Base-by-base conservation (phyloP, 2,113 vertebrate genomes). In the Grallaria varia region DNA sequence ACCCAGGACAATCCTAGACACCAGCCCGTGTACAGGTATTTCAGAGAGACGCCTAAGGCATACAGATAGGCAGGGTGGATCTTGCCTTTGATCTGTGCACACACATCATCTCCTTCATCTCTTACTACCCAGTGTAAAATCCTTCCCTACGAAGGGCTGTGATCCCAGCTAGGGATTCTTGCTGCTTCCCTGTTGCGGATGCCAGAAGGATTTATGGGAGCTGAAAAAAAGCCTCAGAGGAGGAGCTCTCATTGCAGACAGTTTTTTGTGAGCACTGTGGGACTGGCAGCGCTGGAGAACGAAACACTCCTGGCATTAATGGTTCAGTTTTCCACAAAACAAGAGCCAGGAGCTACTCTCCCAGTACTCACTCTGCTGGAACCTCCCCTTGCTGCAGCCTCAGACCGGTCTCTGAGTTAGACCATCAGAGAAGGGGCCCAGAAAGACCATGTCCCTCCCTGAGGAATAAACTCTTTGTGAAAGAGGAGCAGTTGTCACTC, bases 111-210 rank as follows among this genome's bases (percentile, higher is more conserved):
- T 56, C 45, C 73, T 89, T 89, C 66, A 84, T 85, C 62, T 90
- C 85, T 93, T 75, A 85, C n/a, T 88, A 39, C 63, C 33, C 28
- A 47, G 44, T 83, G 67, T 79, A 93, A 92, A 90, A 68, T 42
- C 45, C 59, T 58, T 73, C 49, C 27, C n/a, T 68, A 44, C 20
- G 17, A 77, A 66, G 73, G 42, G n/a, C 50, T 56, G n/a, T 40
- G 40, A 66, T 81, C 80, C n/a, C 68, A 33, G 59, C 19, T 53
- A 4, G 3, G 44, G 12, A 35, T 49, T 82, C 81, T 64, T 47
- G 53, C 37, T 60, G 53, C 71, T 80, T n/a, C 27, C 22, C 40
- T 86, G 80, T n/a, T 69, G 76, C 42, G 81, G 80, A 25, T 31
- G 42, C 27, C 39, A n/a, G 30, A 56, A 56, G 22, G 60, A 86